phyloP scores from a whole-genome alignment of 2,888 invertebrate genomes.

The Amaurobius ferox region DNA sequence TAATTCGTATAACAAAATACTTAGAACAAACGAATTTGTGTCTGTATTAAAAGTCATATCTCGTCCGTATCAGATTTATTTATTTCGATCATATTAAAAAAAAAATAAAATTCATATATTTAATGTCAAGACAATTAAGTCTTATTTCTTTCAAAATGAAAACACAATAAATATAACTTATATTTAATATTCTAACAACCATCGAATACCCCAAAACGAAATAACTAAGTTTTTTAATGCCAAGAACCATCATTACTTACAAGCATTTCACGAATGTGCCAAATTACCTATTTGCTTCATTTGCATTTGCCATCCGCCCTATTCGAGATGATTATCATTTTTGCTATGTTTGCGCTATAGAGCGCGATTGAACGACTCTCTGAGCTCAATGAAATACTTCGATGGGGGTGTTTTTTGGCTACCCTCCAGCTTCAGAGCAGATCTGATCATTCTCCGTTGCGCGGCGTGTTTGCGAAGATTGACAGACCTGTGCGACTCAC shows the following conservation, averaged over 20 bases:
- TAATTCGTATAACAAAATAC: no score
- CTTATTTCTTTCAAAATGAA: no score
- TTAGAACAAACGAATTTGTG: no score
- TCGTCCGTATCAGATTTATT: no score
- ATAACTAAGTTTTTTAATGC: no score
- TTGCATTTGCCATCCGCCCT: not conserved
- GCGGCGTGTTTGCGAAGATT: conserved; percentile 65
- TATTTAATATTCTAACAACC: no score
- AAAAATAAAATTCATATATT: no score
- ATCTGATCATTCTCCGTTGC: conserved; percentile 58
- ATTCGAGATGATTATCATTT: not conserved
- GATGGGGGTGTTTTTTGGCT: conserved; percentile 67
- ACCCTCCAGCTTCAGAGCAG: conserved; percentile 57
- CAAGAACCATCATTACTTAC: not conserved
- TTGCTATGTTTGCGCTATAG: not conserved
- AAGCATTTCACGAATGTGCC: not conserved
- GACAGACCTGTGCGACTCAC: conserved; percentile 65
- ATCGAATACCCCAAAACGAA: no score
- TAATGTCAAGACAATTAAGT: no score
- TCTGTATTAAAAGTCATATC: no score
- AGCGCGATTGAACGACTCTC: not conserved
- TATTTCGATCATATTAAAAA: no score
- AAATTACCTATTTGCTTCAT: conserved; percentile 9
- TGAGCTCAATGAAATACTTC: not conserved
- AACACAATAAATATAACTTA: no score